Percentiles rank a stretch among this genome's conserved stretches.
phyloP scores from a whole-genome alignment of 2,113 vertebrate species.

The Mustela nigripes region DNA sequence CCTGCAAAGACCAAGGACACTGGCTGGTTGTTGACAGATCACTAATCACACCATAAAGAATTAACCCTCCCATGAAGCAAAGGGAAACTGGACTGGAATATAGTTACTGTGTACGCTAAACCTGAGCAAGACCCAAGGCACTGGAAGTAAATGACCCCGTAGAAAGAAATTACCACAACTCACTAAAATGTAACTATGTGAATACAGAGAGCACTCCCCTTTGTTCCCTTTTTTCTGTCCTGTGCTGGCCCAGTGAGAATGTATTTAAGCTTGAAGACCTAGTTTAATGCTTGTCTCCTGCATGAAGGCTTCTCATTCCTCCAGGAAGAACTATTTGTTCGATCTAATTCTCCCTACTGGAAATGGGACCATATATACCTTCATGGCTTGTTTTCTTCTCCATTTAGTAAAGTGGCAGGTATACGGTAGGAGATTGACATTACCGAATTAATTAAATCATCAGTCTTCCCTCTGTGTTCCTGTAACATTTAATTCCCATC shows the following conservation, averaged over 20 bases:
- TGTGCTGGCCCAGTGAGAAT: neutral
- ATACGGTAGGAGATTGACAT: neutral
- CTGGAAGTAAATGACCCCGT: neutral
- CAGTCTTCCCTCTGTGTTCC: neutral
- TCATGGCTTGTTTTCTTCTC: neutral
- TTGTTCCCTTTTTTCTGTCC: neutral
- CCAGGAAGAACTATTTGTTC: neutral
- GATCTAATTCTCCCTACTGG: neutral
- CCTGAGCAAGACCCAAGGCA: neutral
- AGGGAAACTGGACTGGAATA: neutral
- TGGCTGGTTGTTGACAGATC: neutral
- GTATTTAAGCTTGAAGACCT: neutral
- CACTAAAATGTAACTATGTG: neutral
- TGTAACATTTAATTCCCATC: neutral
- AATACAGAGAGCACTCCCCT: neutral
- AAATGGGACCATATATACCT: neutral
- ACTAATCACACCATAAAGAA: neutral
- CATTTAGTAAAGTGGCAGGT: neutral
- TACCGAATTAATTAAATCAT: neutral
- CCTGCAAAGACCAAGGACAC: neutral
- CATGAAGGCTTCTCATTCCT: neutral
- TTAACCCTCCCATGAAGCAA: neutral
- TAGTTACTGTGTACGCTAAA: neutral
- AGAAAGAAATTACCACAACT: neutral
- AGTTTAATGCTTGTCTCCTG: neutral